Evolutionary conservation across 2,888 invertebrate genomes (phyloP).

Genomic region (Unio delphinus): DNA sequence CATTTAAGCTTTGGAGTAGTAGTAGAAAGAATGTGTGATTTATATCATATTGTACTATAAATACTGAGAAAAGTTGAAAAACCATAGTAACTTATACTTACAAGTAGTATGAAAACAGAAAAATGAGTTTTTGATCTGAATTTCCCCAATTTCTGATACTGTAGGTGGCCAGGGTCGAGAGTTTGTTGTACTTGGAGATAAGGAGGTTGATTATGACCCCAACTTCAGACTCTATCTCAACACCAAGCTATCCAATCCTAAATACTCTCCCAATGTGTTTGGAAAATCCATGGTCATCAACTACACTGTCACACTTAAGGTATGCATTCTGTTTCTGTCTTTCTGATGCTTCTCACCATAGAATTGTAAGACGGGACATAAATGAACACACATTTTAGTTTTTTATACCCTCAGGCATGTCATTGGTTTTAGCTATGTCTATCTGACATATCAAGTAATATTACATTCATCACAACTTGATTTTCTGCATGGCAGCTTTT

Average conservation of each 20-base stretch:
- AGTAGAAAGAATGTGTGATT: too few relatives aligned
- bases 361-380: neutral
- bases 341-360: neutral
- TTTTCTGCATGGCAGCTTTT: too few relatives aligned
- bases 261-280: constrained; percentile 88
- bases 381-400: neutral
- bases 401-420: neutral
- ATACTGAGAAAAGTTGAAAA: too few relatives aligned
- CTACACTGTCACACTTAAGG: constrained; percentile 88
- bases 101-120: too few relatives aligned
- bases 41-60: too few relatives aligned
- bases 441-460: too few relatives aligned
- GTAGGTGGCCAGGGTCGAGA: constrained; percentile 80
- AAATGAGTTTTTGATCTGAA: too few relatives aligned
- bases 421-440: neutral
- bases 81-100: too few relatives aligned
- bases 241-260: constrained; percentile 90
- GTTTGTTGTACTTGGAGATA: constrained; percentile 89
- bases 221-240: constrained; percentile 91
- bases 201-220: constrained; percentile 91
- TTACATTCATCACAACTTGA: too few relatives aligned
- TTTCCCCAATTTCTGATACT: constrained; percentile 1
- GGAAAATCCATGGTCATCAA: constrained; percentile 92
- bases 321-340: constrained; percentile 59
- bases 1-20: too few relatives aligned